Evolutionary conservation across 23 tunicate genomes (phyloP), one percentile per base, ranked within the genome.

Genomic region (Halocynthia roretzi): DNA sequence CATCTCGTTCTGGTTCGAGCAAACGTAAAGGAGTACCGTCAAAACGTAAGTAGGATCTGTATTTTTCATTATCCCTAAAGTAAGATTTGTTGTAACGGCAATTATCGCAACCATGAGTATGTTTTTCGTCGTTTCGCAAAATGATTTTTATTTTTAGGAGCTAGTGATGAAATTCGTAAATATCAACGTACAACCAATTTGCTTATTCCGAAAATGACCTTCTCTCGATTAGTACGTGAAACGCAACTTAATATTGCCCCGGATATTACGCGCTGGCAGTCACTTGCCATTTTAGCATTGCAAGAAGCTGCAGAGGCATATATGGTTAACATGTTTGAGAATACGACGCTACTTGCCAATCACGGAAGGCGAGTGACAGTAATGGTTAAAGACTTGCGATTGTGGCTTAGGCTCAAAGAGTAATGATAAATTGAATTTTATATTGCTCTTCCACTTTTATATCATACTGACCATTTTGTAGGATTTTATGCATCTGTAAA

Each of bases 251-350:
- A 65, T 10, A 20, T 65, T 8, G 14, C 70, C 19, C 70, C 70
- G 5, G n/a, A 65, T 10, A 15, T 65, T 15, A 65, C 19, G n/a
- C 9, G 70, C 9, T 65, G 70, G 70, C 70, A 65, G 5, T 15
- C 70, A 20, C 9, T 65, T 0, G 70, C 70, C 5, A 5, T 65
- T 15, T 20, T 65, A 48, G 70, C 70, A 65, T 15, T 65, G 9
- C 70, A 65, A 15, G 70, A 65, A 15, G 70, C 70, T 20, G 70
- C 70, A 10, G 70, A 65, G 19, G n/a, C 70, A 9, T 15, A 15
- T 8, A 5, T 65, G 70, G 70, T 65, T 65, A 15, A 48, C 10
- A 10, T 65, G 10, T 65, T 65, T 15, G n/a, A 65, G 31, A 48
- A 65, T 65, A 48, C 70, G 0, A 65, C 22, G 22, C 14, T 65